phyloP scores from a whole-genome alignment of 2,797 vertebrate species.

The Ctenopoma kingsleyae region DNA sequence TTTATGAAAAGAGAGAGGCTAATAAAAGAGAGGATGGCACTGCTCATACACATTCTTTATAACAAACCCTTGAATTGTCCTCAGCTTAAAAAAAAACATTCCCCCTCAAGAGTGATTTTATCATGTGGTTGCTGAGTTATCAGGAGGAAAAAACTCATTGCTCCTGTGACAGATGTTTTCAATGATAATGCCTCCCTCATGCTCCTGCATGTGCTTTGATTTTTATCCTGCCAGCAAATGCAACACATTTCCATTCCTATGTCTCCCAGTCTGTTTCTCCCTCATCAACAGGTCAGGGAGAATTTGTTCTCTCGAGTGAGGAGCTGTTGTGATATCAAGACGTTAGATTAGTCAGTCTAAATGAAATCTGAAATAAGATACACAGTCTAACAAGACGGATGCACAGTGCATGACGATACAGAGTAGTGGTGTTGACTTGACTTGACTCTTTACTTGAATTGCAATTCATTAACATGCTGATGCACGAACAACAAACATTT shows the following conservation, averaged over 20 bases:
- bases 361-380: slow-evolving; percentile 29
- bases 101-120: slow-evolving; percentile 34
- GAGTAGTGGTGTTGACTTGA: neutral
- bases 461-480: slow-evolving; percentile 1
- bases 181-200: slow-evolving; percentile 19
- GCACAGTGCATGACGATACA: neutral
- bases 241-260: slow-evolving; percentile 12
- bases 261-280: slow-evolving; percentile 10
- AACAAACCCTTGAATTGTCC: neutral
- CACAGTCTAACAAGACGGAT: slow-evolving; percentile 3
- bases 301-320: slow-evolving; percentile 22
- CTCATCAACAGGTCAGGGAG: slow-evolving; percentile 54
- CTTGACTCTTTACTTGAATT: slow-evolving; percentile 10
- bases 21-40: slow-evolving; percentile 8
- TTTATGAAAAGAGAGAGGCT: slow-evolving; percentile 23
- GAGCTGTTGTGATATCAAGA: slow-evolving; percentile 65
- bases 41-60: slow-evolving; percentile 20
- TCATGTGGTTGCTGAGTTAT: slow-evolving; percentile 39
- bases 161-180: slow-evolving; percentile 33
- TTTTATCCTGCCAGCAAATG: slow-evolving; percentile 21
- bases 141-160: slow-evolving; percentile 24
- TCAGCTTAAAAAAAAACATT: slow-evolving; percentile 10
- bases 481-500: slow-evolving; percentile 4
- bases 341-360: slow-evolving; percentile 30
- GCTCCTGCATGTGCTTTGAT: slow-evolving; percentile 18